phyloP scores from a whole-genome alignment of 2,797 vertebrate species.

The Hoplostethus atlanticus region DNA sequence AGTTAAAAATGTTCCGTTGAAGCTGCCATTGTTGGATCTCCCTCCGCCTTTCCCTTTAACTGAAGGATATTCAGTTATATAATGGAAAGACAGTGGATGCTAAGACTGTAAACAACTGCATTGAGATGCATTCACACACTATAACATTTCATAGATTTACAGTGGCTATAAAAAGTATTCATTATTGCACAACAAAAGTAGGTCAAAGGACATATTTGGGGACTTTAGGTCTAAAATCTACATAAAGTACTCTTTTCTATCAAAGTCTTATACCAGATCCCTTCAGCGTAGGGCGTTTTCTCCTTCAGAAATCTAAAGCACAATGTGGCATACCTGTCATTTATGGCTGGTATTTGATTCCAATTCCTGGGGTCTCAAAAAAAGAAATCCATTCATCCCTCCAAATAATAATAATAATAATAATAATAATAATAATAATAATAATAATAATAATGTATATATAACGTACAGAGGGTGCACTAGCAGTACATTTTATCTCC shows the following conservation, averaged over 20 bases:
- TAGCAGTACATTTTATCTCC: constrained; percentile 1
- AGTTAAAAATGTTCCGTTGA: not conserved
- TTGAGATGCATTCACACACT: not conserved
- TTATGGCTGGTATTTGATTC: not conserved
- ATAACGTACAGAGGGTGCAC: not conserved
- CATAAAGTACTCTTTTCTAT: not conserved
- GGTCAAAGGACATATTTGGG: not conserved
- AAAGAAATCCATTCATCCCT: too few relatives aligned
- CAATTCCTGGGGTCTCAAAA: not conserved
- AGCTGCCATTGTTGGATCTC: constrained; percentile 3
- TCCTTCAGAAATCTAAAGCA: not conserved
- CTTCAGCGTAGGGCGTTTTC: not conserved
- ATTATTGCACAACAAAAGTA: not conserved
- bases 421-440: too few relatives aligned
- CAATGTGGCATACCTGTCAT: not conserved
- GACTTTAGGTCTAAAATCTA: not conserved
- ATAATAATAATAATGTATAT: too few relatives aligned
- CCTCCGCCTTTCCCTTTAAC: not conserved
- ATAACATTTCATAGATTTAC: not conserved
- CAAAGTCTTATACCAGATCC: not conserved
- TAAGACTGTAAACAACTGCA: not conserved
- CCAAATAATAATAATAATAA: too few relatives aligned
- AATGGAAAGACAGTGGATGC: not conserved
- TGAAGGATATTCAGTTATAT: not conserved
- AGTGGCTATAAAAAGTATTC: not conserved